A percentile compares a stretch with the other conserved stretches of the same genome.
phyloP scores from a whole-genome alignment of 2,888 invertebrate species.

The Napeogenes sylphis region DNA sequence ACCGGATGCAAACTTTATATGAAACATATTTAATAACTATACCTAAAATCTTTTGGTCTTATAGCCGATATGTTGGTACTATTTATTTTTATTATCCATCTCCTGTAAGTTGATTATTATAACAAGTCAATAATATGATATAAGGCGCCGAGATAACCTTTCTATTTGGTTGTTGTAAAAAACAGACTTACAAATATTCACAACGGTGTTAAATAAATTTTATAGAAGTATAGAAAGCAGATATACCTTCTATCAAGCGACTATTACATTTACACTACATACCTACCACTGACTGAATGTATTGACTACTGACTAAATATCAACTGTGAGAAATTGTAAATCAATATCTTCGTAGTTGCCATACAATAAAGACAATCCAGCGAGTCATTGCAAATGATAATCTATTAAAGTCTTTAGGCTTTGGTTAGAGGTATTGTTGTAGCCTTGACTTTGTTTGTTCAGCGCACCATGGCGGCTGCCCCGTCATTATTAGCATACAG shows the following conservation, averaged over 20 bases:
- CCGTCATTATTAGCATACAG: neutral
- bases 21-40: neutral
- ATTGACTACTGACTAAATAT: too few relatives aligned
- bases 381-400: conserved; percentile 3
- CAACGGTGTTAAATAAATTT: neutral
- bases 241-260: too few relatives aligned
- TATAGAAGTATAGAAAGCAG: neutral
- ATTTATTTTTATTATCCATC: too few relatives aligned
- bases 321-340: neutral
- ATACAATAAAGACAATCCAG: neutral
- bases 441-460: conserved; percentile 1
- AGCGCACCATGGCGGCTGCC: neutral
- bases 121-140: too few relatives aligned
- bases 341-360: neutral
- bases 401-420: neutral
- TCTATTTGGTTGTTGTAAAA: too few relatives aligned
- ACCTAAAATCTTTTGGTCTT: too few relatives aligned
- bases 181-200: too few relatives aligned
- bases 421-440: neutral
- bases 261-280: too few relatives aligned
- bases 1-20: conserved; percentile 13
- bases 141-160: too few relatives aligned
- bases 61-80: too few relatives aligned
- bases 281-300: too few relatives aligned
- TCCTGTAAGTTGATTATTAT: too few relatives aligned